phyloP scores from a whole-genome alignment of 1,140 invertebrate genomes.

The Pogonomyrmex barbatus region DNA sequence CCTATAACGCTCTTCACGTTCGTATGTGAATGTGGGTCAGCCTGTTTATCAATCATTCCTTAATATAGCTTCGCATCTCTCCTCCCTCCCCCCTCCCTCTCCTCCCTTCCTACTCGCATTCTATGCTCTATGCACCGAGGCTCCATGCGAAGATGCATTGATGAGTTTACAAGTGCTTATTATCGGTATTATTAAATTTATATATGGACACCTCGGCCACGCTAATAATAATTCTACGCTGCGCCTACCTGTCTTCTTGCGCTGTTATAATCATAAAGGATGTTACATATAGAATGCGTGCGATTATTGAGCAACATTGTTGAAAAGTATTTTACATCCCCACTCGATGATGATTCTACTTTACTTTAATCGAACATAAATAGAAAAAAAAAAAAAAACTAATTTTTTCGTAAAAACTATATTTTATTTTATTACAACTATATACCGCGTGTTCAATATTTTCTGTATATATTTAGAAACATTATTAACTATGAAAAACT shows the following conservation, averaged over 20 bases:
- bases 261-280: neutral
- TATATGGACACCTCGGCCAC: conserved; percentile 27
- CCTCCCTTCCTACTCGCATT: conserved; percentile 38
- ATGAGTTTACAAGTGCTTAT: conserved; percentile 43
- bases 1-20: conserved; percentile 57
- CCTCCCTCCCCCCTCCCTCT: conserved; percentile 36
- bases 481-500: neutral
- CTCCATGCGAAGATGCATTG: conserved; percentile 14
- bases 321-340: neutral
- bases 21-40: conserved; percentile 72
- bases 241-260: neutral
- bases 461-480: neutral
- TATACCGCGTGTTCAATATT: neutral
- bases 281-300: neutral
- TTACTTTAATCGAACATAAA: neutral
- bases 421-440: neutral
- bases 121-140: neutral
- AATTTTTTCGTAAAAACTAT: neutral
- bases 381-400: neutral
- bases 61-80: conserved; percentile 64
- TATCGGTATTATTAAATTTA: conserved; percentile 32
- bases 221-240: conserved; percentile 22
- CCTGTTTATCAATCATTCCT: conserved; percentile 75
- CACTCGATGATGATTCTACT: neutral
- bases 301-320: conserved; percentile 9